Percentiles rank a stretch among this genome's conserved stretches.
These are phyloP conservation scores for Hecatera dysodea DNA, from an alignment of 2,888 invertebrate species.

Conservation along the genomic window DNA sequence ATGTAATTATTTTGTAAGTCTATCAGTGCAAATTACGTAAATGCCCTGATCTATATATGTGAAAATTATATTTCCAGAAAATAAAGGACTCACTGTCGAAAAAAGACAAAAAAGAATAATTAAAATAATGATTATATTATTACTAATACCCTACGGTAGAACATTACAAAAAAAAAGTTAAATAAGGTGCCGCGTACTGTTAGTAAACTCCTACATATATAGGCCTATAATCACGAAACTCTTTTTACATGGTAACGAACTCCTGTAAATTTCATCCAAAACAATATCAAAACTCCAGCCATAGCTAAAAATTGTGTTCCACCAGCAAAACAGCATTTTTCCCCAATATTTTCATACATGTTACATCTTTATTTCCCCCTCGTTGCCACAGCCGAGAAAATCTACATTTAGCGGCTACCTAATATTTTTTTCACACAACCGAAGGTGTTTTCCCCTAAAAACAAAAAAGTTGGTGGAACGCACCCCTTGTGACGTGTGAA, in stretches of 20 bases:
- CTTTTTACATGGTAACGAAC: neutral
- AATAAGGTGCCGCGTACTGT: neutral
- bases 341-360: constrained; percentile 57
- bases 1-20: too few relatives aligned
- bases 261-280: constrained; percentile 32
- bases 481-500: constrained; percentile 61
- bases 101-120: too few relatives aligned
- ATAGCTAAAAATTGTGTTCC: constrained; percentile 18
- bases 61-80: too few relatives aligned
- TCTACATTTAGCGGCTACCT: constrained; percentile 61
- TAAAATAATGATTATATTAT: too few relatives aligned
- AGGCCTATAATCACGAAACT: neutral
- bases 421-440: constrained; percentile 59
- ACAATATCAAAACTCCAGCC: constrained; percentile 15
- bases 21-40: too few relatives aligned
- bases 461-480: constrained; percentile 58
- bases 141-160: too few relatives aligned
- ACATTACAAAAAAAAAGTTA: too few relatives aligned
- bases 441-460: constrained; percentile 55
- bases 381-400: constrained; percentile 56
- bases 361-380: constrained; percentile 57
- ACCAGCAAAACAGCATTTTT: constrained; percentile 35
- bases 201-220: neutral
- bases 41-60: too few relatives aligned
- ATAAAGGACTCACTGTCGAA: too few relatives aligned